phyloP scores from a whole-genome alignment of 2,888 invertebrate genomes.

The Zygothrica quintamaculata region DNA sequence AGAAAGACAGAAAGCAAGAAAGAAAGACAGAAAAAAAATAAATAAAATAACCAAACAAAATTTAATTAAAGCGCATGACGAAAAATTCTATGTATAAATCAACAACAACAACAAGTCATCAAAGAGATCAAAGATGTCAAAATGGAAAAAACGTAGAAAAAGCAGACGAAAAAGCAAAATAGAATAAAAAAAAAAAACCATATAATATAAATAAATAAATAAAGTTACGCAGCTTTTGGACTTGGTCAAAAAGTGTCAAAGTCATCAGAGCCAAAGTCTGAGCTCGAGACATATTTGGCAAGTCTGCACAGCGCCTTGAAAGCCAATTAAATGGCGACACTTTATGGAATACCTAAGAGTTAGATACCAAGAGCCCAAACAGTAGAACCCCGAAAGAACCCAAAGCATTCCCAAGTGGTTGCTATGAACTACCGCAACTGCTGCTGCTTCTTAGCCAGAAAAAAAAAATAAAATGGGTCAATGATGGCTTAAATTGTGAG shows the following conservation, averaged over 20 bases:
- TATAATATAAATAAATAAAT: constrained; percentile 2
- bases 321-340: constrained; percentile 79
- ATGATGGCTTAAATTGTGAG: constrained; percentile 80
- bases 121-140: constrained; percentile 20
- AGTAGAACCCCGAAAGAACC: not conserved
- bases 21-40: too few relatives aligned
- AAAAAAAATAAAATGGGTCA: constrained; percentile 74
- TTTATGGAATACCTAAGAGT: constrained; percentile 36
- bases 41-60: constrained; percentile 61
- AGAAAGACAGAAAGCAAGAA: too few relatives aligned
- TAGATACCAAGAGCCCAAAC: constrained; percentile 4
- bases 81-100: constrained; percentile 38
- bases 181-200: constrained; percentile 27
- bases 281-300: constrained; percentile 68
- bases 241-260: constrained; percentile 67
- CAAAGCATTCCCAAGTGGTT: constrained; percentile 58
- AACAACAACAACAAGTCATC: constrained; percentile 8
- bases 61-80: constrained; percentile 80
- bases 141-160: too few relatives aligned
- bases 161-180: constrained; percentile 1
- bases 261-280: constrained; percentile 43
- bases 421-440: too few relatives aligned
- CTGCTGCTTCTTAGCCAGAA: constrained; percentile 5
- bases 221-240: constrained; percentile 55
- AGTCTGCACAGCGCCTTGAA: constrained; percentile 45